phyloP scores from a whole-genome alignment of 1,140 invertebrate genomes.

The Drosophila nebulosa region DNA sequence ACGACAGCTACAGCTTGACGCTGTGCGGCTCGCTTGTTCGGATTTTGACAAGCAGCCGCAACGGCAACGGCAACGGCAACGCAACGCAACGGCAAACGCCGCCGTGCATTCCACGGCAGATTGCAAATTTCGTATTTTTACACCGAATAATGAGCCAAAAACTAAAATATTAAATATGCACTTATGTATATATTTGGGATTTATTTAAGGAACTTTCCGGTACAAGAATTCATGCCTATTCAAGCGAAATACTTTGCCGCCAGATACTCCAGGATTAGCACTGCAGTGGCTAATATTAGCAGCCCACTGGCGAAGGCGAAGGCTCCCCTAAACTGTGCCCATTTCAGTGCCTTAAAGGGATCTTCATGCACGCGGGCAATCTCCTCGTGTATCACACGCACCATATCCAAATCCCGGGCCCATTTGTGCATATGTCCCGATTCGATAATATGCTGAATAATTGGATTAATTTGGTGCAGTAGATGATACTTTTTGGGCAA shows the following conservation, averaged over 20 bases:
- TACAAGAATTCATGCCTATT: not conserved
- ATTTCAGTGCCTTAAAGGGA: conserved; percentile 54
- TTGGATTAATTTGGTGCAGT: conserved; percentile 66
- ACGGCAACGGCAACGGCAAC: conserved; percentile 36
- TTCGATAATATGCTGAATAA: conserved; percentile 74
- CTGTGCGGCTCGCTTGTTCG: conserved; percentile 45
- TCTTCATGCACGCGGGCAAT: conserved; percentile 52
- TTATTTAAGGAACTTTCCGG: not conserved
- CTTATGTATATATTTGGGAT: conserved; percentile 25
- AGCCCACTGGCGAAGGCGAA: conserved; percentile 50
- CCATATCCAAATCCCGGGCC: conserved; percentile 68
- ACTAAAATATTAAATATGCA: conserved; percentile 41
- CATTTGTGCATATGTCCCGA: conserved; percentile 79
- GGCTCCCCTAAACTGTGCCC: conserved; percentile 54
- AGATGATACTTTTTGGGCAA: conserved; percentile 73
- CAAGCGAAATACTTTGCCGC: not conserved
- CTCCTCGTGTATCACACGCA: conserved; percentile 63
- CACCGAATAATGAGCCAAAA: conserved; percentile 79
- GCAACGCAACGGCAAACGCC: conserved; percentile 7
- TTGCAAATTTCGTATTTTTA: conserved; percentile 76
- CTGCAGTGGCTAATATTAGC: conserved; percentile 29
- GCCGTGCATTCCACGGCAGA: conserved; percentile 67
- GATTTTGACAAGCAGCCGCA: conserved; percentile 72
- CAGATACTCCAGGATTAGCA: conserved; percentile 46
- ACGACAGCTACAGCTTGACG: conserved; percentile 70